Conservation (phyloP, 2,113 vertebrate genomes). For the Ondatra zibethicus region DNA sequence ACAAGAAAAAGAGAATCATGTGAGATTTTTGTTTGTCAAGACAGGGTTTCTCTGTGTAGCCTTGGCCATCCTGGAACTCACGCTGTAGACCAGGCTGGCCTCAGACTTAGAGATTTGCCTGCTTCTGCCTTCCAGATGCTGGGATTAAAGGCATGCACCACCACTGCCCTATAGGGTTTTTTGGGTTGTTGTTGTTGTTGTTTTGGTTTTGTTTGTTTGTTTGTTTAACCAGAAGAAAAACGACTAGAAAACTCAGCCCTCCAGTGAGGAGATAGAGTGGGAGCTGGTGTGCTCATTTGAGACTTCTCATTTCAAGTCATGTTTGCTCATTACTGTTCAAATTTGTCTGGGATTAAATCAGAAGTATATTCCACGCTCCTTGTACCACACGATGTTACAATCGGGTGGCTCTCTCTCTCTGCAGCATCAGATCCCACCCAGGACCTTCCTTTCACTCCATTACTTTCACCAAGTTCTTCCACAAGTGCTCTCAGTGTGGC, state of each 20-base stretch:
- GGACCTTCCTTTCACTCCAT: conserved; percentile 93
- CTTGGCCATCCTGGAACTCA: neutral
- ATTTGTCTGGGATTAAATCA: neutral
- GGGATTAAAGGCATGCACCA: neutral
- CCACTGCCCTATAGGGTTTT: neutral
- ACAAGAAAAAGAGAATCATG: neutral
- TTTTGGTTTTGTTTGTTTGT: too few species aligned
- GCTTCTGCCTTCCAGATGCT: neutral
- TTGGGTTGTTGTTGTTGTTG: neutral
- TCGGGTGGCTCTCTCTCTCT: conserved; percentile 15
- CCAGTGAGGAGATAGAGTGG: neutral
- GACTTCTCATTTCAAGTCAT: neutral
- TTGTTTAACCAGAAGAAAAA: neutral
- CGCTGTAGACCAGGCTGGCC: neutral
- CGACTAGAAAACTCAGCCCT: neutral
- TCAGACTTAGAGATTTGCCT: neutral
- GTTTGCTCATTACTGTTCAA: neutral
- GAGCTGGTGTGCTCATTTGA: neutral
- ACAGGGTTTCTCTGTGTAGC: neutral
- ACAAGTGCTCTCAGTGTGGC: conserved; percentile 82
- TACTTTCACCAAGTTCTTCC: conserved; percentile 85
- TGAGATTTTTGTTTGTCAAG: neutral
- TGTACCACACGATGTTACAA: neutral
- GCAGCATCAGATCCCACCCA: conserved; percentile 88
- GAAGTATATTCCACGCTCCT: fast-evolving